Base-by-base conservation (phyloP, 2,113 vertebrate genomes). In the Malurus cyaneus region DNA sequence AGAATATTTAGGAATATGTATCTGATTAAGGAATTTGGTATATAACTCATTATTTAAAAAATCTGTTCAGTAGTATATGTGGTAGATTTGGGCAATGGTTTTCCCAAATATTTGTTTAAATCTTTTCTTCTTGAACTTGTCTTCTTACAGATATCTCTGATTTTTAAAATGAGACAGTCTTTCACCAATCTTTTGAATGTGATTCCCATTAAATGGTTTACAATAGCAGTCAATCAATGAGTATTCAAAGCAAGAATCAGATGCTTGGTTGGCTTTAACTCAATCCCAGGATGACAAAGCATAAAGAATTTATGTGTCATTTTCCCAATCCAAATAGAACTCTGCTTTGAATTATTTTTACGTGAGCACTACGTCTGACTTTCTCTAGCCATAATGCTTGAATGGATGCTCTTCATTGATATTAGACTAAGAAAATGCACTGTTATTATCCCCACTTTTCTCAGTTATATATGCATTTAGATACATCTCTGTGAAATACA, bases 211-310 rank as follows among this genome's bases (percentile, higher is more conserved):
- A 90, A 86, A 80, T 66, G 34, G 32, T 88, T 92, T 88, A 80
- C 84, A 96, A 56, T 69, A 88, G 34, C 82, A 80, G 76, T 95
- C 76, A 95, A 42, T 94, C 90, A 94, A n/a, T 50, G 59, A 46
- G 36, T 65, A 54, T 86, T 94, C 81, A 86, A 49, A 83, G 71
- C 82, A 94, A 83, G 50, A 93, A 56, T 80, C 52, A 82, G 47
- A 88, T 83, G 54, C 36, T 64, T 86, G 23, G 79, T 94, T 93
- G 91, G 50, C 82, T 93, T 96, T 86, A 76, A 62, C 32, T 93
- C 47, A 86, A 4, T 86, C 56, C 69, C 84, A 59, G 19, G 73
- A 31, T 77, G 59, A 57, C 54, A 84, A 42, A 39, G 53, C 1
- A 0, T 88, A 70, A 88, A 85, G 62, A 89, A 85, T 85, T 86